Base-by-base conservation (phyloP, 2,888 invertebrate genomes). In the Conus canariensis region DNA sequence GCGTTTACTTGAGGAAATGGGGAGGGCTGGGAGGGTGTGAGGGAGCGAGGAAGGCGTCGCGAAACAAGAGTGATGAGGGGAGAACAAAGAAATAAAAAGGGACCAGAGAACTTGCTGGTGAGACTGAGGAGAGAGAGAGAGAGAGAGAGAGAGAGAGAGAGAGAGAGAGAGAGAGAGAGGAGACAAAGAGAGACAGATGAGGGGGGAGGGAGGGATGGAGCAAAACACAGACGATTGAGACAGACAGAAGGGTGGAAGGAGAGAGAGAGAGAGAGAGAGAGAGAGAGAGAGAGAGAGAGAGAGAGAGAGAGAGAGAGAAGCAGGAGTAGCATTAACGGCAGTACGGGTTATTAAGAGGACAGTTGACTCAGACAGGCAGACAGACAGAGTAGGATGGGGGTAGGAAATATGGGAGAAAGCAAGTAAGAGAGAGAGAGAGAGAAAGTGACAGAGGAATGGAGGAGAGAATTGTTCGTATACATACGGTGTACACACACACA, bases 141-240 rank as follows among this genome's bases (percentile, higher is more conserved):
- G 16, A 56, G 19, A 82, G 56, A 45, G 82, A 56, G 12, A 56
- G 22, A 56, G 56, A 0, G 77, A 45, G 19, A 45, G 45, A 45
- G n/a, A 5, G n/a, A n/a, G n/a, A 4, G n/a, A 1, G 6, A 9
- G 22, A n/a, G n/a, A 14, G 4, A 12, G 0, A 74, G 22, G 2
- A 22, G 16, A 74, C 70, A 19, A 25, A 45, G 14, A 80, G 80
- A 80, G 30, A 80, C 30, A 45, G 30, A 80, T 30, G 14, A 12
- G 16, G 45, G 45, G 14, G 6, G 16, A 30, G 25, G 19, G 22
- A 30, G 70, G 19, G 22, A 22, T 22, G 70, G 22, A 74, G 22
- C 3, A 74, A 19, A 64, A 1, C 60, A 2, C 16, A 64, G 12
- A 64, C 2, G 60, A 14, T 64, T 64, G 56, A 56, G 56, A 56